Conservation (phyloP, 2,797 vertebrate species). For the Catostomus latipinnis region DNA sequence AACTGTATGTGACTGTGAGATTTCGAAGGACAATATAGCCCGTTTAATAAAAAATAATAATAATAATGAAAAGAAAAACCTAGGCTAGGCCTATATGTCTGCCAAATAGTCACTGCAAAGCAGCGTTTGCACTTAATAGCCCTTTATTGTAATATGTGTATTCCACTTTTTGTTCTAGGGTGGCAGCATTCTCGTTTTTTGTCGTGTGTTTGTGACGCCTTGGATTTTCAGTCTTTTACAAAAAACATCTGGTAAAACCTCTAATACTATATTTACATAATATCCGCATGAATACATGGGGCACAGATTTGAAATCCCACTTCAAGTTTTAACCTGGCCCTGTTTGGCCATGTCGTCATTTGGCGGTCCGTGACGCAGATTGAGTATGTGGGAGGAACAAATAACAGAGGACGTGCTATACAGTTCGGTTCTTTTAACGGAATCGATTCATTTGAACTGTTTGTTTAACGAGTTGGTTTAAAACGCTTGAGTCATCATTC, state of each 20-base stretch:
- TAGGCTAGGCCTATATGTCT: too few relatives aligned
- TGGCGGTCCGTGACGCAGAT: conserved; percentile 33
- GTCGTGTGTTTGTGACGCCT: background rate
- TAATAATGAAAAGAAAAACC: too few relatives aligned
- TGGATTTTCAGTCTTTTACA: background rate
- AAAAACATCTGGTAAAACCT: background rate
- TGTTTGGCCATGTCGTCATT: conserved; percentile 4
- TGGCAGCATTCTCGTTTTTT: background rate
- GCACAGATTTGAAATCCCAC: conserved; percentile 16
- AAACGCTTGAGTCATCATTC: background rate
- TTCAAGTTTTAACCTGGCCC: background rate
- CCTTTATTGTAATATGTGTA: too few relatives aligned
- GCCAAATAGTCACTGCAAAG: too few relatives aligned
- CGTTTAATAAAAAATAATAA: too few relatives aligned
- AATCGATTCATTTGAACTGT: conserved; percentile 28
- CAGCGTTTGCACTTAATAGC: too few relatives aligned
- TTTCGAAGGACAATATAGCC: too few relatives aligned
- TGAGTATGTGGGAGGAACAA: conserved; percentile 36
- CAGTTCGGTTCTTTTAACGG: conserved; percentile 1
- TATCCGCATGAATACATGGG: background rate
- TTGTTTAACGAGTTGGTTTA: background rate
- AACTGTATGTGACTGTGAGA: too few relatives aligned
- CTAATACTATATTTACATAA: background rate
- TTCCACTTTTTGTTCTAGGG: background rate
- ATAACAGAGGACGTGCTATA: conserved; percentile 17